Evolutionary conservation across 2,797 vertebrate genomes (phyloP), one percentile per base, ranked within the genome.

Genomic region (Microhierax caerulescens): DNA sequence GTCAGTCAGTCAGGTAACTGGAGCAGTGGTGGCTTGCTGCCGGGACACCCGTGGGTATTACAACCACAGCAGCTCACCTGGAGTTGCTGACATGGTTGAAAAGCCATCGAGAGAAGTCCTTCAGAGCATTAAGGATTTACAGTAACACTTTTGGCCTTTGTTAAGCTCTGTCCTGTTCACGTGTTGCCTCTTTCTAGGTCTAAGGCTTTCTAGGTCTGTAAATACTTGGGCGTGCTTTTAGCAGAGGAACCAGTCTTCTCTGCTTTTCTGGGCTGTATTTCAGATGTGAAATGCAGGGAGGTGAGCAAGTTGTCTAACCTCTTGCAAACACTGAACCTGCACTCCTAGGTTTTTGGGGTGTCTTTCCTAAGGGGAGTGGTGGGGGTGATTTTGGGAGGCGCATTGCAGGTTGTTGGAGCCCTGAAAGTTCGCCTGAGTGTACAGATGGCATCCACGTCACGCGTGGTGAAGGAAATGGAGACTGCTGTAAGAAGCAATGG

Each of bases 341-440:
- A 0, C 57, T 79, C 2, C 1, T 9, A 7, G 30, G 63, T 59
- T 95, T 91, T 78, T 36, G 53, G 61, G 45, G 24, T 0, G 0
- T 41, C 54, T 57, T 64, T 88, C 50, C 34, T 21, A 32, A 60
- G 32, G n/a, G 36, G 32, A 56, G 24, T 5, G 9, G 18, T 50
- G 54, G 25, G 5, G 5, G 21, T 53, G 70, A 50, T 53, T 68
- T 82, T 2, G 4, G 47, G 54, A 85, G 47, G 27, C 0, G 0
- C 63, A 25, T 45, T 3, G 6, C 34, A 28, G 41, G 67, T 41
- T 2, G 2, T 6, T 0, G 0, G 11, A 0, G 2, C 30, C 27
- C 24, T 54, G 39, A 9, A 20, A 68, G 30, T 47, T 77, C 0
- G 0, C 69, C 41, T 23, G 65, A 59, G 69, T 1, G 0, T 41